Evolutionary conservation across 92 coral and sea anemone species (phyloP).

Genomic region (Umimayanthus kanabou): DNA sequence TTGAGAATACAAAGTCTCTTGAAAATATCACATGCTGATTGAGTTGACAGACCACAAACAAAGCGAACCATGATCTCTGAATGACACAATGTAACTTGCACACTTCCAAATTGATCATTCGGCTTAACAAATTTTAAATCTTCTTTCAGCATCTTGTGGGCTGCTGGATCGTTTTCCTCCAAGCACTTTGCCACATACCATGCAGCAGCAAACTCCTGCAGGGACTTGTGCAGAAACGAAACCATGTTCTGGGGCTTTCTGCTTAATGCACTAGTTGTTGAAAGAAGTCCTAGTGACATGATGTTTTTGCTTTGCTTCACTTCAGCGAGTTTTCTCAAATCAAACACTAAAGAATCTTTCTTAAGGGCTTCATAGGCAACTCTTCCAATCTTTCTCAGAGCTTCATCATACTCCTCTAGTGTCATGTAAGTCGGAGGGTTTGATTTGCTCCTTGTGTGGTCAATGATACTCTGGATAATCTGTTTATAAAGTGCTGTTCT

Average conservation of each 20-base stretch:
- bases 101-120: neutral
- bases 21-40: neutral
- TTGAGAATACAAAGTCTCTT: neutral
- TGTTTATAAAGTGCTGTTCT: neutral
- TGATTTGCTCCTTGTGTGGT: slow-evolving; percentile 14
- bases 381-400: slow-evolving; percentile 22
- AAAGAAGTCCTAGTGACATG: slow-evolving; percentile 1
- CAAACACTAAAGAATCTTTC: slow-evolving; percentile 13
- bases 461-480: slow-evolving; percentile 34
- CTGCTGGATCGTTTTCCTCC: neutral
- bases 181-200: slow-evolving; percentile 25
- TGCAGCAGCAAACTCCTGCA: slow-evolving; percentile 44
- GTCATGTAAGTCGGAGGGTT: neutral
- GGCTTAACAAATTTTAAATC: neutral
- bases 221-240: slow-evolving; percentile 36
- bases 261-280: neutral
- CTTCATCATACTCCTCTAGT: slow-evolving; percentile 23
- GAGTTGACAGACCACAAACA: neutral
- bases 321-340: slow-evolving; percentile 5
- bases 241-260: slow-evolving; percentile 1
- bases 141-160: neutral
- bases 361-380: slow-evolving; percentile 38
- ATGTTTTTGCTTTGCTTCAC: neutral
- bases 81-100: neutral
- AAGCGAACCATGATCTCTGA: neutral